Evolutionary conservation across 2,797 vertebrate genomes (phyloP), one percentile per base, ranked within the genome.

Genomic region (Coranthus polyacanthus): DNA sequence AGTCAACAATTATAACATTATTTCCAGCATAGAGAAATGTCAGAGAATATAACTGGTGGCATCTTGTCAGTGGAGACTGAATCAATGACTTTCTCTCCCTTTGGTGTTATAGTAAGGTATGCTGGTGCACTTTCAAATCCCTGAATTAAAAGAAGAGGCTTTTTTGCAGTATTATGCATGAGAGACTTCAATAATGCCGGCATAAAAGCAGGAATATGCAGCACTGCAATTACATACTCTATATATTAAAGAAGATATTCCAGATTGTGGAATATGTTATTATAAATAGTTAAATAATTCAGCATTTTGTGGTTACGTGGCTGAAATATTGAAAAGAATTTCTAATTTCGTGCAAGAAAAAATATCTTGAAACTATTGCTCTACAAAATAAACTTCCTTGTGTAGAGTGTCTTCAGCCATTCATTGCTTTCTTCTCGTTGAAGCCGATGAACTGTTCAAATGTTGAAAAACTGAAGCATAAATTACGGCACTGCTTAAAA

Each of bases 1-100:
- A 91, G 89, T 92, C 91, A 90, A 91, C 90, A 91, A 92, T 93
- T 91, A 91, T 90, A 91, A 92, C 88, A 91, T 89, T 92, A 90
- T 92, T 92, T 90, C 82, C 84, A 79, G 83, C 82, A 73, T 82
- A 73, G 83, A 85, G 82, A 82, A 88, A 86, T 88, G 89, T 90
- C 91, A 88, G 85, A 68, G 84, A 89, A 83, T 86, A 86, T 89
- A 90, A 88, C 86, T 82, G 75, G 81, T 90, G 89, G 83, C 86
- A 82, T 84, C 82, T 90, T 87, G 88, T 91, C 86, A 92, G 79
- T 32, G 17, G 75, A 85, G 83, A 81, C 64, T 80, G 78, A 87
- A 83, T 90, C 85, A 87, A 79, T 84, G 88, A 87, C 66, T 89
- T 79, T 85, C 73, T 75, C 71, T 85, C 17, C 72, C 87, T 90